Percentiles rank a stretch among this genome's conserved stretches.
phyloP scores from a whole-genome alignment of 2,113 vertebrate species.

The Burhinus oedicnemus region DNA sequence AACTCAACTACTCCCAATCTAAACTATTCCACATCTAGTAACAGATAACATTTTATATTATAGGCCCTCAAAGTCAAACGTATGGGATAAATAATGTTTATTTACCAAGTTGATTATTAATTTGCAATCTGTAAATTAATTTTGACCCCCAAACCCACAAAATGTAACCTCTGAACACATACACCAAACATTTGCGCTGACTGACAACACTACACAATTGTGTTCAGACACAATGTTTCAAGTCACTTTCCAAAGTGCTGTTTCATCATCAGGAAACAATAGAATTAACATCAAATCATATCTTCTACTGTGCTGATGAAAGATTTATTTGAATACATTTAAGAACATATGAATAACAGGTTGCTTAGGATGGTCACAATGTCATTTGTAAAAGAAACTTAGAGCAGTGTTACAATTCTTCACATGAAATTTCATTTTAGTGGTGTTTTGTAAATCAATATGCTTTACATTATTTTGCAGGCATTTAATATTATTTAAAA shows the following conservation, averaged over 20 bases:
- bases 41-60: neutral
- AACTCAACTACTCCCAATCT: neutral
- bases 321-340: neutral
- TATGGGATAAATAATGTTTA: neutral
- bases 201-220: neutral
- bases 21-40: neutral
- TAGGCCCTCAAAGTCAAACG: neutral
- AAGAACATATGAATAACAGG: neutral
- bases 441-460: neutral
- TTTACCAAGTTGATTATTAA: neutral
- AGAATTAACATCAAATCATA: neutral
- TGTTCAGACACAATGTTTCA: neutral
- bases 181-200: neutral
- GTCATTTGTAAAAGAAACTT: neutral
- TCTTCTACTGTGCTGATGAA: neutral
- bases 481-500: neutral
- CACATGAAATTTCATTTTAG: neutral
- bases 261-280: neutral
- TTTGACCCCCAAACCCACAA: neutral
- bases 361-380: neutral
- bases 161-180: neutral
- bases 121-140: neutral
- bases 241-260: neutral
- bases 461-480: neutral
- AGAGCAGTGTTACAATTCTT: neutral